Percentiles rank a stretch among this genome's conserved stretches.
Conservation (phyloP, 2,113 vertebrate species). For the Phylloscopus trochilus region DNA sequence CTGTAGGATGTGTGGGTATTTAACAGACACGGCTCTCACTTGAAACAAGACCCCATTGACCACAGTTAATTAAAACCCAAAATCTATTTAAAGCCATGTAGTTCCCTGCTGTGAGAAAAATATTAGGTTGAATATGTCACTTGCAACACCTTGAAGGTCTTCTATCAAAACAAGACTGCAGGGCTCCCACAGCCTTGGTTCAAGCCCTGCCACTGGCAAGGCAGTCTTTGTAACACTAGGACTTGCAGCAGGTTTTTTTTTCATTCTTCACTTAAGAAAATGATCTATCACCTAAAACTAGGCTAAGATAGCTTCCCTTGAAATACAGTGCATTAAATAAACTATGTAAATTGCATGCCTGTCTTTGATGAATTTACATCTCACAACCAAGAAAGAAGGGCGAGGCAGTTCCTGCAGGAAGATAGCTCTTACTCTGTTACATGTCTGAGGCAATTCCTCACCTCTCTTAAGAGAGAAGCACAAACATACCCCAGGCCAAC, state of each 20-base stretch:
- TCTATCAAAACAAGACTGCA: background rate
- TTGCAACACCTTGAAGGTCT: background rate
- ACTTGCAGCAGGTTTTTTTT: background rate
- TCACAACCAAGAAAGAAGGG: background rate
- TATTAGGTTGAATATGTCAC: background rate
- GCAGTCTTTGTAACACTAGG: background rate
- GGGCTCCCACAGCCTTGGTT: background rate
- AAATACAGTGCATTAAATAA: background rate
- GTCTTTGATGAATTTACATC: background rate
- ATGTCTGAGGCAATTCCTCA: background rate
- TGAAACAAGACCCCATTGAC: background rate
- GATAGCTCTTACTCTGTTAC: background rate
- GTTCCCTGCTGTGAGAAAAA: background rate
- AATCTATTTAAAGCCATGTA: background rate
- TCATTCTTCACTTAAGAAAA: background rate
- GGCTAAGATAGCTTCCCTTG: background rate
- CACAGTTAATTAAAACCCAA: background rate
- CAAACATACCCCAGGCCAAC: background rate
- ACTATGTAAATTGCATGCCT: background rate
- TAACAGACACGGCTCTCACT: background rate
- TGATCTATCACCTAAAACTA: background rate
- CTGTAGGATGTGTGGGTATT: background rate
- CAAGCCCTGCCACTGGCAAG: background rate
- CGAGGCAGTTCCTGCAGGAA: background rate
- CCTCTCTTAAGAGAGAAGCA: background rate